Base-by-base conservation (phyloP, 2,888 invertebrate species). In the Cremastinae sp. region DNA sequence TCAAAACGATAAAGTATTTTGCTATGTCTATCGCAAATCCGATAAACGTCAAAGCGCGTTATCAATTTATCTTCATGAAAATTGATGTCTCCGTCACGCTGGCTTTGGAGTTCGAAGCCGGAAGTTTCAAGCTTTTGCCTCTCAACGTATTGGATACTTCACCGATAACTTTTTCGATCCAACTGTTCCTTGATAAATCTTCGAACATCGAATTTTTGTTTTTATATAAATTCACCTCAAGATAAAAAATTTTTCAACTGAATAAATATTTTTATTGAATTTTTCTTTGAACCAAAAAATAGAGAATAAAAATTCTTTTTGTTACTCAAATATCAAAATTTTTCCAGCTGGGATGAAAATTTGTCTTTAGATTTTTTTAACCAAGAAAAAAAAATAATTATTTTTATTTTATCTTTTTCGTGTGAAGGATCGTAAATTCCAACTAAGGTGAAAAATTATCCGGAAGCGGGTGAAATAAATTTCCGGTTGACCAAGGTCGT, bases 161-260 rank as follows among this genome's bases (percentile, higher is more conserved):
- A n/a, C n/a, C n/a, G n/a, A n/a, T n/a, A n/a, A n/a, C n/a, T n/a
- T n/a, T n/a, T 51, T 55, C 66, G 43, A 22, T 22, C 14, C 43
- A 22, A 16, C 39, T 62, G 62, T 58, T 75, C 62, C 35, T 66
- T 75, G 62, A 72, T 75, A 62, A 72, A 75, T 72, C 72, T 71
- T 62, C 68, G 58, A 72, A 55, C 14, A 51, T 39, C 45, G 56
- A 37, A 39, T 71, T 64, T 51, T 35, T 56, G 55, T 68, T 51
- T 41, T 5, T 28, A 5, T 14, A 16, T n/a, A 39, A 39, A 55
- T 55, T 12, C 43, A 14, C 12, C 47, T 56, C 7, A 3, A 10
- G 10, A 18, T 18, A 10, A 22, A 14, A 4, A 1, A 14, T 41
- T n/a, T 28, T 28, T 5, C 28, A 5, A 28, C 28, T 5, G 28